Conservation (phyloP, 2,113 vertebrate genomes). For the Myotis brandtii region DNA sequence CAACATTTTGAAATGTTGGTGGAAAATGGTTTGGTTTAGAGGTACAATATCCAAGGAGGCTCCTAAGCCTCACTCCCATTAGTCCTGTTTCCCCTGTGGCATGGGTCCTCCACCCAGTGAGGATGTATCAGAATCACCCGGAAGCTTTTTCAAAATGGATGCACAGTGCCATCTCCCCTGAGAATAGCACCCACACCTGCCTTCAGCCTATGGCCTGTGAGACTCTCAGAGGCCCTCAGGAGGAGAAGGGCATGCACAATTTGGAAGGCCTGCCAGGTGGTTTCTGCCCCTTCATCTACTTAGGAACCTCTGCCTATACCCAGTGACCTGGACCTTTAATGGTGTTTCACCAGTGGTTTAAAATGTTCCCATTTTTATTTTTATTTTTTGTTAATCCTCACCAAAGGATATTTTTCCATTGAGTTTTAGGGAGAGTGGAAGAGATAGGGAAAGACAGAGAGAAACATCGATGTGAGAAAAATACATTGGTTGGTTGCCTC, state of each 20-base stretch:
- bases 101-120: too few species aligned
- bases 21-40: neutral
- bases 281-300: neutral
- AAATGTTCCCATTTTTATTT: neutral
- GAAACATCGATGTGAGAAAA: too few species aligned
- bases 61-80: neutral
- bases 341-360: neutral
- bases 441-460: too few species aligned
- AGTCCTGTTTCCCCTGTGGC: neutral
- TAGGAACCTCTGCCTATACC: neutral
- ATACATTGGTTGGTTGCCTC: too few species aligned
- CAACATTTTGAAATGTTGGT: neutral
- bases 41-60: neutral
- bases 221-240: neutral
- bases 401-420: too few species aligned
- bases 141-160: neutral
- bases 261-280: neutral
- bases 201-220: neutral
- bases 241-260: accelerated
- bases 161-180: neutral
- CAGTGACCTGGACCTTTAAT: neutral
- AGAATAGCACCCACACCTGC: neutral
- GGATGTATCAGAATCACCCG: neutral
- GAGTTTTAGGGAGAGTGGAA: too few species aligned
- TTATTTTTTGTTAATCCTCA: too few species aligned